Evolutionary conservation across 1,140 invertebrate species (phyloP), one percentile per base, ranked within the genome.

Genomic region (Heliconius eleuchia): DNA sequence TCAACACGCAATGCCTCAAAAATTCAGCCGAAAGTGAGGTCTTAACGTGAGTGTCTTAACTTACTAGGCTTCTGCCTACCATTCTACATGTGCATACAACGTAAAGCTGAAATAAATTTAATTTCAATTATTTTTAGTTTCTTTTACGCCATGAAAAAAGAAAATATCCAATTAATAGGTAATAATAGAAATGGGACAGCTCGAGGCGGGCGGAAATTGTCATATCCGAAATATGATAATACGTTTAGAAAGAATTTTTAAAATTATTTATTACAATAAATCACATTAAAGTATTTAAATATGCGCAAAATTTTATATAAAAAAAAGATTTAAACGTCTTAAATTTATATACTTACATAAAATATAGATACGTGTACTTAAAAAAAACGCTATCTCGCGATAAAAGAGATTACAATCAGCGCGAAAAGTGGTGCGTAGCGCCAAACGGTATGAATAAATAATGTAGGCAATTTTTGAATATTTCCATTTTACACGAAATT

Each of bases 341-440:
- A 13, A 30, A 30, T 66, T 13, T 30, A 30, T 30, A 57, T 57
- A 57, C 52, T 18, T 18, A 9, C 27, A 30, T 66, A 66, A 66
- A 16, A 66, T 5, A 66, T 66, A 66, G 19, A 11, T 60, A 60
- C 60, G 27, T 66, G 60, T 27, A 66, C 60, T 66, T 30, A 66
- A 66, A 16, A 60, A 30, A 30, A 66, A 6, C 60, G 60, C 13
- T 66, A 66, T 66, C 27, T 66, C 60, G 13, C 60, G 60, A 66
- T 66, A 66, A 66, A 66, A 30, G 27, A 66, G 60, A 66, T 66
- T 66, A 66, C 60, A 66, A 66, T 66, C 60, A 66, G 27, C 60
- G 60, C 30, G 27, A 30, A 66, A 66, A 66, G 60, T 66, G 60
- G 23, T 66, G 60, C 27, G 60, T 66, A 30, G 60, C 60, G 60